phyloP scores from a whole-genome alignment of 2,888 invertebrate species.

The Tethea ocularis region DNA sequence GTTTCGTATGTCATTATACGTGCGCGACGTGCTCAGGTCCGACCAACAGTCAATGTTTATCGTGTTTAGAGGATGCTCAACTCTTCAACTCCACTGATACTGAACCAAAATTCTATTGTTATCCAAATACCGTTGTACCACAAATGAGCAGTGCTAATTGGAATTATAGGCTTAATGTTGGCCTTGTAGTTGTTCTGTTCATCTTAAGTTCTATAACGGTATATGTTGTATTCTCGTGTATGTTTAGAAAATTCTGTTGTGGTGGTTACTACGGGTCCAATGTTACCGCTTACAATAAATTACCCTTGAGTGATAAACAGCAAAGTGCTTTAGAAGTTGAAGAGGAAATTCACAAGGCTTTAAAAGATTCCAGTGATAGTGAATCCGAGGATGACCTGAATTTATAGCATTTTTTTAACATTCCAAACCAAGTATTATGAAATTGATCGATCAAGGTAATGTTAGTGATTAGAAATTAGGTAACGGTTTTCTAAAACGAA shows the following conservation, averaged over 20 bases:
- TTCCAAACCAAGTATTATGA: slow-evolving; percentile 61
- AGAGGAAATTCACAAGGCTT: slow-evolving; percentile 71
- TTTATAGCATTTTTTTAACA: slow-evolving; percentile 63
- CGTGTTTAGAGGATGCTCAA: slow-evolving; percentile 87
- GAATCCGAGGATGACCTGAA: slow-evolving; percentile 73
- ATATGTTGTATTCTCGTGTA: slow-evolving; percentile 53
- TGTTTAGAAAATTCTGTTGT: slow-evolving; percentile 55
- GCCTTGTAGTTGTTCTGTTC: slow-evolving; percentile 62
- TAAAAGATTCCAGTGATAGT: slow-evolving; percentile 68
- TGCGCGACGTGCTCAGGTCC: slow-evolving; percentile 88
- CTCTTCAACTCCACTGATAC: slow-evolving; percentile 70
- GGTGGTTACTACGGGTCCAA: slow-evolving; percentile 62
- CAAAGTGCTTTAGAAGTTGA: slow-evolving; percentile 71
- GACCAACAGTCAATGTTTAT: slow-evolving; percentile 86
- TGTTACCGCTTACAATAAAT: slow-evolving; percentile 67
- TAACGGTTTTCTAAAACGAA: slow-evolving; percentile 33
- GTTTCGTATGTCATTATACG: slow-evolving; percentile 89
- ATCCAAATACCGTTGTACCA: slow-evolving; percentile 71
- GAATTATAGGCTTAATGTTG: slow-evolving; percentile 73
- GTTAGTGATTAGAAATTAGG: slow-evolving; percentile 45
- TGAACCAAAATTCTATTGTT: slow-evolving; percentile 77
- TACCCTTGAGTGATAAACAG: slow-evolving; percentile 68
- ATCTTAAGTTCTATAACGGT: slow-evolving; percentile 53
- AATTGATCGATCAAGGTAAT: slow-evolving; percentile 47
- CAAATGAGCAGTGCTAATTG: slow-evolving; percentile 71